Evolutionary conservation across 2,113 vertebrate species (phyloP).

Genomic region (Notiomystis cincta): DNA sequence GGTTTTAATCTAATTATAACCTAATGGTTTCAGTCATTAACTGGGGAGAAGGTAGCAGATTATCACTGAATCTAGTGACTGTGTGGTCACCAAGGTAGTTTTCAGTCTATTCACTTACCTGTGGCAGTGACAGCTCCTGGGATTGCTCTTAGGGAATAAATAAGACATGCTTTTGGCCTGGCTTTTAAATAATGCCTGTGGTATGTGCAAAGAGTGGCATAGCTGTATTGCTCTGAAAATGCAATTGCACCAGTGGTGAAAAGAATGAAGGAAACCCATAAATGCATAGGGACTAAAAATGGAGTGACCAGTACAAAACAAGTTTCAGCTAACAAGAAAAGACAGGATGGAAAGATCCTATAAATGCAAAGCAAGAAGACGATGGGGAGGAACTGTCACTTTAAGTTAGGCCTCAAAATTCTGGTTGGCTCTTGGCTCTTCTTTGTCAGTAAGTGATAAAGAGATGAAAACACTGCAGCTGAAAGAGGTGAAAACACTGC

Average conservation of each 20-base stretch:
- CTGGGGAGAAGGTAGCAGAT: neutral
- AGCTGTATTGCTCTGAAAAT: neutral
- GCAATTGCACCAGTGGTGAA: neutral
- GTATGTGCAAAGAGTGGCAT: neutral
- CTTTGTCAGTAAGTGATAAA: neutral
- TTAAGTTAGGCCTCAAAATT: neutral
- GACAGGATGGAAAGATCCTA: rapidly evolving
- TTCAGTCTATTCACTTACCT: neutral
- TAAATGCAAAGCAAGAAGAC: neutral
- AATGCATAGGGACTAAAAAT: neutral
- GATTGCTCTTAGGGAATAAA: neutral
- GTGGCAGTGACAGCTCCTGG: neutral
- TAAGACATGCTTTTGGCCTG: neutral
- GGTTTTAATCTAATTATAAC: neutral
- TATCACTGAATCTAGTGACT: neutral
- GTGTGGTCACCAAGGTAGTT: neutral
- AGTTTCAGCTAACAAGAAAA: neutral
- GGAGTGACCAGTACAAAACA: neutral
- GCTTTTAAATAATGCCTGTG: neutral
- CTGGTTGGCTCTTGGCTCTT: neutral
- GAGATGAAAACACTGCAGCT: neutral
- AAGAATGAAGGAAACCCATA: neutral
- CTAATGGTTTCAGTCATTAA: neutral
- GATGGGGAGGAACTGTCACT: neutral
- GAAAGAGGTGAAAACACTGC: neutral